Percentiles rank a stretch among this genome's conserved stretches.
Evolutionary conservation across 2,888 invertebrate genomes (phyloP).

Genomic region (Sepiola atlantica): DNA sequence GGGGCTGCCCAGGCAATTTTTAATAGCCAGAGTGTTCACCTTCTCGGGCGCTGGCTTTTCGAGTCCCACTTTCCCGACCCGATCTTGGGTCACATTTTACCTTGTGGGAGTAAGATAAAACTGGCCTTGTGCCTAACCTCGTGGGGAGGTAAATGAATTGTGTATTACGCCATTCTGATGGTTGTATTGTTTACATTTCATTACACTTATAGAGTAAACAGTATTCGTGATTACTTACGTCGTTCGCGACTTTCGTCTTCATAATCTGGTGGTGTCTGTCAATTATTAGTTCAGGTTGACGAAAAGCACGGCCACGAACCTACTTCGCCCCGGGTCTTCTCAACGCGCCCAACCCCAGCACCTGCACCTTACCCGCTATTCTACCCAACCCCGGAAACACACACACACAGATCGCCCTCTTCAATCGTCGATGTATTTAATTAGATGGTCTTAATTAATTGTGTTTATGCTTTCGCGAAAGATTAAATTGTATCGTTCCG

Average conservation of each 20-base stretch:
- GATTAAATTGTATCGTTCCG: neutral
- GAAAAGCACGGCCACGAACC: neutral
- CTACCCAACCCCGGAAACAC: neutral
- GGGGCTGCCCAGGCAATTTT: no score
- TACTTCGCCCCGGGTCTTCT: no score
- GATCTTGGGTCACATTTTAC: no score
- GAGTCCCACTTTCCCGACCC: no score
- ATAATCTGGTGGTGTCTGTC: neutral
- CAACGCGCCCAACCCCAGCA: neutral
- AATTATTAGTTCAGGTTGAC: neutral
- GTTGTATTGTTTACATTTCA: no score
- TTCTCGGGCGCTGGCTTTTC: no score
- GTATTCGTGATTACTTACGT: neutral
- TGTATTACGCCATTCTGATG: no score
- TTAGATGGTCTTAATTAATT: conserved; percentile 10
- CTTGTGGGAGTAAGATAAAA: no score
- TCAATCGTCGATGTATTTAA: neutral
- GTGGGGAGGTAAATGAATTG: no score
- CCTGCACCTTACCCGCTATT: neutral
- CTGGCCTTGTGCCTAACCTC: no score
- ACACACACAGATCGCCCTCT: neutral
- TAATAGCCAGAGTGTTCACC: no score
- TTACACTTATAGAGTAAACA: neutral
- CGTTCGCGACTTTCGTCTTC: neutral
- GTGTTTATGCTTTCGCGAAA: neutral